Conservation (phyloP, 2,797 vertebrate genomes). For the Muscicapa striata region DNA sequence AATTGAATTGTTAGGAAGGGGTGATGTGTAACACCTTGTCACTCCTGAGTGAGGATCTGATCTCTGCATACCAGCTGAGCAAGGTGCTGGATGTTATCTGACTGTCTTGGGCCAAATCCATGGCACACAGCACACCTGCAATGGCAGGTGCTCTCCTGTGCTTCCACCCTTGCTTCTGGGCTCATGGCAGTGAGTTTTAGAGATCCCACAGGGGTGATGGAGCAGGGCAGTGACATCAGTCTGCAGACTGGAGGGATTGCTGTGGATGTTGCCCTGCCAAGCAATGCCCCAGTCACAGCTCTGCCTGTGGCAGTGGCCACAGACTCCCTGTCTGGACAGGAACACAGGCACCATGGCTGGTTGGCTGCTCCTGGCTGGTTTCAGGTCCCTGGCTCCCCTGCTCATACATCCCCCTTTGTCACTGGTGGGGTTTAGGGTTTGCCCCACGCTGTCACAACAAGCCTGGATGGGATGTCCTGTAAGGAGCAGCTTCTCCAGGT, state of each 20-base stretch:
- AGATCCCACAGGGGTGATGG: background rate
- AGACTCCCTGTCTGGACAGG: background rate
- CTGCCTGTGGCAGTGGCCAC: background rate
- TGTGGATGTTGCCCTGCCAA: background rate
- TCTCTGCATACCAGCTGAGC: background rate
- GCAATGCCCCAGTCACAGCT: accelerated
- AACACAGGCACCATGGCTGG: background rate
- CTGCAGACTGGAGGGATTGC: background rate
- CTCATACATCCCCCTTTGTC: background rate
- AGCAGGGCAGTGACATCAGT: accelerated
- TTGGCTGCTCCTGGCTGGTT: background rate
- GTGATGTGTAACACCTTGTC: background rate
- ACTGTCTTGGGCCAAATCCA: background rate
- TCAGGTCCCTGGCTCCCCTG: background rate
- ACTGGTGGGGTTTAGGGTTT: no score
- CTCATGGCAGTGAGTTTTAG: background rate
- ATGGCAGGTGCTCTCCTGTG: background rate
- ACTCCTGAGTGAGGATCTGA: background rate
- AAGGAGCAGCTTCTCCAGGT: no score
- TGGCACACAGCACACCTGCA: background rate
- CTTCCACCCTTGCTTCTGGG: background rate
- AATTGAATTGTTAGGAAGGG: background rate
- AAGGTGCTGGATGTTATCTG: background rate
- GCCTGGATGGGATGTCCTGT: no score
- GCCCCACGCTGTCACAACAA: no score